Conservation (phyloP, 2,797 vertebrate genomes). For the Coluber constrictor region DNA sequence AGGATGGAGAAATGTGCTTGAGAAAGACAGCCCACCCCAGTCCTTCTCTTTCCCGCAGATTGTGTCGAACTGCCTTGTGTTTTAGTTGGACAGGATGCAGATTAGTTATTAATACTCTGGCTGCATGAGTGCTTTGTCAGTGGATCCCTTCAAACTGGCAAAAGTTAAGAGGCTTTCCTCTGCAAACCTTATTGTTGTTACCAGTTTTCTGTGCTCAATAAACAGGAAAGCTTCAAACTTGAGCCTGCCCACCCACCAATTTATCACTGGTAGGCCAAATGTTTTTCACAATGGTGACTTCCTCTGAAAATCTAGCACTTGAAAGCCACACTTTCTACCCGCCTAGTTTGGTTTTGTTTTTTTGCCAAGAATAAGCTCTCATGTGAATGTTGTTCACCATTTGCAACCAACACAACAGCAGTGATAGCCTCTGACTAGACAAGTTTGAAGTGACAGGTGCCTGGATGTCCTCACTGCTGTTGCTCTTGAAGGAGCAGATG, state of each 20-base stretch:
- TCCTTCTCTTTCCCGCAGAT: constrained; percentile 13
- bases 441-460: not conserved
- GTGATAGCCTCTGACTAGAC: not conserved
- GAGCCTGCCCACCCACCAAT: not conserved
- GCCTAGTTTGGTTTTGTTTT: not conserved
- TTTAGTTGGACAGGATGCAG: constrained; percentile 8
- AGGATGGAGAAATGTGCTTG: not conserved
- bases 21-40: not conserved
- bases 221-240: not conserved
- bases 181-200: not conserved
- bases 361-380: not conserved
- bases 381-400: not conserved
- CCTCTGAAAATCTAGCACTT: not conserved
- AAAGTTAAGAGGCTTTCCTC: not conserved
- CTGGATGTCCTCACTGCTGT: not conserved
- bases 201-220: not conserved
- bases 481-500: not conserved
- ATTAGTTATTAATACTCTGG: constrained; percentile 25
- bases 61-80: not conserved
- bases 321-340: not conserved
- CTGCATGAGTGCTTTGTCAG: constrained; percentile 16
- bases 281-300: not conserved
- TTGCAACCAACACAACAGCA: not conserved
- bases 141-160: not conserved
- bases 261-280: not conserved